Base-by-base conservation (phyloP, 2,113 vertebrate species). In the Piprites chloris region DNA sequence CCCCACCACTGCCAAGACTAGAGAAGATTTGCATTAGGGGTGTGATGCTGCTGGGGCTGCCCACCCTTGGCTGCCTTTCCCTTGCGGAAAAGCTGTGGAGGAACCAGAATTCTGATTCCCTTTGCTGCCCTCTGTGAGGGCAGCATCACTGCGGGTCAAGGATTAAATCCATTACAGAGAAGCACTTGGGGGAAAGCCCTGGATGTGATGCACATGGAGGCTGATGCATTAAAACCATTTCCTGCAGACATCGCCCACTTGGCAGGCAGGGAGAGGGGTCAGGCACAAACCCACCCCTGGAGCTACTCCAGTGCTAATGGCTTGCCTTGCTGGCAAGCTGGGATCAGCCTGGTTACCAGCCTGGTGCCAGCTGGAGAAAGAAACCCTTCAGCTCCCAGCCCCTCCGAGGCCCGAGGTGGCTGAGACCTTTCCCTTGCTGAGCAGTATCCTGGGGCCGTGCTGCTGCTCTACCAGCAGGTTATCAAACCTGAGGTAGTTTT, bases 181-280 rank as follows among this genome's bases (percentile, higher is more conserved):
- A 53, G 41, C 7, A 5, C 23, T 21, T 32, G 44, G 59, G 35
- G 77, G 42, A 71, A 74, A 78, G 77, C 69, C 53, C 55, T 74
- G 61, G 41, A 20, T 0, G 0, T 0, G 1, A 65, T 49, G 67
- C n/a, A 22, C 23, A 2, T 32, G 56, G 75, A 79, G 2, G n/a
- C 42, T 50, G 85, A 55, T 89, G 62, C 87, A 52, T 72, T 91
- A 82, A 93, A 95, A 63, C 47, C 0, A 3, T 65, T 94, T 95
- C 69, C 90, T 28, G 17, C 0, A 4, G 85, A 85, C 44, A 49
- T 56, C 35, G 81, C 59, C 61, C 3, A 19, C 39, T 69, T 6
- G 1, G 1, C 6, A 73, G 19, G 62, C 50, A 39, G 47, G 22
- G 74, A 83, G 82, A 85, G 37, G 53, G 73, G 28, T 62, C 1